Evolutionary conservation across 1,140 invertebrate species (phyloP), one percentile per base, ranked within the genome.

Genomic region (Whitmania pigra): DNA sequence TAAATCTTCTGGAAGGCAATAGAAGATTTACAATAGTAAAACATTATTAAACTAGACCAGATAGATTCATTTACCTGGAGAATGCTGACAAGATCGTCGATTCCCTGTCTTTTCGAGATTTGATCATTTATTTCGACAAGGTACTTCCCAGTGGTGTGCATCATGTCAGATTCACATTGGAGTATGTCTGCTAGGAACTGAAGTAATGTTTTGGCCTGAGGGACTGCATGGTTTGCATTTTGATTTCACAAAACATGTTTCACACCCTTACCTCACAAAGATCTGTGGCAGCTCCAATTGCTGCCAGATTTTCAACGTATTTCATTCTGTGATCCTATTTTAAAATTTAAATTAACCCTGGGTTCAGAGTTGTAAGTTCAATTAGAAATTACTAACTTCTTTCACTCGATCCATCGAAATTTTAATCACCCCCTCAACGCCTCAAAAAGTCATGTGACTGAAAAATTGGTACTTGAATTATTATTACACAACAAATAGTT

Each of bases 111-210:
- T 13, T 63, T 31, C 22, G 29, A 25, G 11, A 63, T 31, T 7
- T 63, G 57, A 31, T 63, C 29, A 31, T 22, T 25, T 63, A 63
- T 63, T 63, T 63, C 22, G 1, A 63, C 22, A 18, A 25, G 57
- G 57, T 63, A 63, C 57, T 63, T 63, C 22, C 29, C 29, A 31
- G 57, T 63, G 11, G 29, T 31, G 22, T 63, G 57, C 57, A 63
- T 25, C 57, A 63, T 63, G 22, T 63, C 57, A 25, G 57, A 63
- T 22, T 63, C 57, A 31, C 57, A 63, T 22, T 25, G 57, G 22
- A 63, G 29, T 11, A 63, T 20, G 22, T 63, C 57, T 13, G 57
- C 57, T 2, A 63, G 29, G 15, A 63, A 63, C 57, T 63, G 29
- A 63, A 63, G 5, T 57, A 31, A 63, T 63, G 22, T 25, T 63